Base-by-base conservation (phyloP, 2,797 vertebrate genomes). In the Poeciliopsis presidionis region DNA sequence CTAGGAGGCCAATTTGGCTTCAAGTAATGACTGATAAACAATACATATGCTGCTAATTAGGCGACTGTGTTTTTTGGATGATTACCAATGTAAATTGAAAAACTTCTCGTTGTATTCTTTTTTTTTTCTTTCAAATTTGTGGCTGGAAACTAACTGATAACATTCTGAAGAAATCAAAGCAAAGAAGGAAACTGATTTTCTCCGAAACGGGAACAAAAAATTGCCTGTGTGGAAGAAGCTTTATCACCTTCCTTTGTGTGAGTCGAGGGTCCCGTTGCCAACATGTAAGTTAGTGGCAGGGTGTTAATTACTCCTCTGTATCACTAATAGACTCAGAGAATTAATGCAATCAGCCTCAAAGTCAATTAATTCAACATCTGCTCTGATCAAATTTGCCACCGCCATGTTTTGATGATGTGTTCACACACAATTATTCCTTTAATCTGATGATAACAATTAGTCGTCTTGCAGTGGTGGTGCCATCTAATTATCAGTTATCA, bases 311-410 rank as follows among this genome's bases (percentile, higher is more conserved):
- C 86, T 78, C 72, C 89, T 86, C 87, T 79, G 78, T 90, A 88
- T 84, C 80, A 76, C 88, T 94, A 93, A 93, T 91, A 90, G 84
- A 92, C 92, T 89, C 78, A 12, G 81, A 86, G 86, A 89, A 89
- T 94, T 91, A 93, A 94, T 91, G 88, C 89, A 93, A 91, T 94
- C 93, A 92, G 90, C 92, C 90, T 92, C 91, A 90, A 90, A 93
- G 90, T 84, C 90, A 94, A 94, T 94, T 94, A 92, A 93, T 93
- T 91, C 90, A 91, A 90, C 93, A 94, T 94, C 93, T 94, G 93
- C 91, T 89, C 88, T 89, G 91, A 94, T 94, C 89, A 91, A 88
- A 94, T 94, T 90, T 91, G 91, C 90, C 89, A 81, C 80, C 76
- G 87, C 87, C 87, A 75, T 90, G 88, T 94, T 93, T 90, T 90